Conservation (phyloP, 2,888 invertebrate species). For the Chymomyza amoena region DNA sequence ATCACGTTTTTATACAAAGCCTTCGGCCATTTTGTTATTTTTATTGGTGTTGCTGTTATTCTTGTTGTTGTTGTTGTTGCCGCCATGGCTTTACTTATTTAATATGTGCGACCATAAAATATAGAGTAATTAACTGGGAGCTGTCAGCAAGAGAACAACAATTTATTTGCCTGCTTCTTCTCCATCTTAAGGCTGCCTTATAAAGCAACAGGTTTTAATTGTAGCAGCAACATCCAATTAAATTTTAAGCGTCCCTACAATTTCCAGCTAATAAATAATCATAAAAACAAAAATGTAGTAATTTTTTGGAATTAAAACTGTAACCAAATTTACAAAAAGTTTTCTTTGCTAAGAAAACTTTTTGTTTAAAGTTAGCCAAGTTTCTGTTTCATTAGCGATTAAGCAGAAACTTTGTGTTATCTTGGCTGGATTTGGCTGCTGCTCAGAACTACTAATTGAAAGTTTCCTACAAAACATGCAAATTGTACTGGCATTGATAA, state of each 20-base stretch:
- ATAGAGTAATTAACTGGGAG: constrained; percentile 56
- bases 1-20: constrained; percentile 21
- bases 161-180: constrained; percentile 17
- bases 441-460: background rate
- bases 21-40: constrained; percentile 16
- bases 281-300: constrained; percentile 44
- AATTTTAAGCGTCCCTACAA: constrained; percentile 25
- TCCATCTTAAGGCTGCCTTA: constrained; percentile 26
- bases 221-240: constrained; percentile 23
- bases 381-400: constrained; percentile 54
- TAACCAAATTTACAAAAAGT: background rate
- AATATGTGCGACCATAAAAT: constrained; percentile 46
- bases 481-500: background rate
- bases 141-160: constrained; percentile 32
- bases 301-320: background rate
- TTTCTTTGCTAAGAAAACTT: background rate
- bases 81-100: constrained; percentile 37
- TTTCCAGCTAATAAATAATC: constrained; percentile 62
- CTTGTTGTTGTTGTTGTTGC: constrained; percentile 27
- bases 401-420: constrained; percentile 26
- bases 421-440: background rate
- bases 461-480: constrained; percentile 3
- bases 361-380: constrained; percentile 21
- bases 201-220: constrained; percentile 62
- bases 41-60: constrained; percentile 25